Conservation (phyloP, 2,113 vertebrate species). For the Willisornis vidua region DNA sequence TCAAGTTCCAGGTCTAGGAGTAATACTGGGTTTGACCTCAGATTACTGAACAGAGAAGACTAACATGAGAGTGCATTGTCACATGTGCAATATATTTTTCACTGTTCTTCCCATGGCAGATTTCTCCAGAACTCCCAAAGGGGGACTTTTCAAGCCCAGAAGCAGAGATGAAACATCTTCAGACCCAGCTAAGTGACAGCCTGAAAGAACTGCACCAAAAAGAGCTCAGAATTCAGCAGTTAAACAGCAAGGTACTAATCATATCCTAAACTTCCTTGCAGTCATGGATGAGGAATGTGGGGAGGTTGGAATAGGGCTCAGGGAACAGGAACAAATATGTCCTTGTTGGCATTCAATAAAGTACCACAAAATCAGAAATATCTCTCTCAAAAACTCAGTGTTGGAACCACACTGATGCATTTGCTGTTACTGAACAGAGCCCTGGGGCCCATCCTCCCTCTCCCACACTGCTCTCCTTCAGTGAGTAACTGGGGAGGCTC, state of each 20-base stretch:
- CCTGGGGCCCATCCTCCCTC: neutral
- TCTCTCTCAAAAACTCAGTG: neutral
- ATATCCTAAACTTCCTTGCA: neutral
- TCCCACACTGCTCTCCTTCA: neutral
- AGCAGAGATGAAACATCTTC: slow-evolving; percentile 70
- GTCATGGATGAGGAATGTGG: neutral
- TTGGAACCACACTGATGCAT: neutral
- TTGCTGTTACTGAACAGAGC: neutral
- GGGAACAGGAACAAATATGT: neutral
- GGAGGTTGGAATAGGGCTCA: neutral
- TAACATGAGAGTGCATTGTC: neutral
- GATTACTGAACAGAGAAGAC: neutral
- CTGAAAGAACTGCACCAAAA: slow-evolving; percentile 82
- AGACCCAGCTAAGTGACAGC: slow-evolving; percentile 70
- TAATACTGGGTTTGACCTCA: neutral
- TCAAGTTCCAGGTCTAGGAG: neutral
- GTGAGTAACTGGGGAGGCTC: neutral
- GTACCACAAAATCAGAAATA: neutral
- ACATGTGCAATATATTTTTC: neutral
- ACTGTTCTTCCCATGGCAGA: slow-evolving; percentile 56
- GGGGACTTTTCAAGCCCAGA: slow-evolving; percentile 33
- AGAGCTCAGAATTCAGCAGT: slow-evolving; percentile 79
- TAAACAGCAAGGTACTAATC: slow-evolving; percentile 76
- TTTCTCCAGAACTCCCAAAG: slow-evolving; percentile 37
- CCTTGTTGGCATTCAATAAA: neutral